A percentile compares a stretch with the other conserved stretches of the same genome.
Conservation (phyloP, 2,888 invertebrate species). For the Drosophila subquinaria region DNA sequence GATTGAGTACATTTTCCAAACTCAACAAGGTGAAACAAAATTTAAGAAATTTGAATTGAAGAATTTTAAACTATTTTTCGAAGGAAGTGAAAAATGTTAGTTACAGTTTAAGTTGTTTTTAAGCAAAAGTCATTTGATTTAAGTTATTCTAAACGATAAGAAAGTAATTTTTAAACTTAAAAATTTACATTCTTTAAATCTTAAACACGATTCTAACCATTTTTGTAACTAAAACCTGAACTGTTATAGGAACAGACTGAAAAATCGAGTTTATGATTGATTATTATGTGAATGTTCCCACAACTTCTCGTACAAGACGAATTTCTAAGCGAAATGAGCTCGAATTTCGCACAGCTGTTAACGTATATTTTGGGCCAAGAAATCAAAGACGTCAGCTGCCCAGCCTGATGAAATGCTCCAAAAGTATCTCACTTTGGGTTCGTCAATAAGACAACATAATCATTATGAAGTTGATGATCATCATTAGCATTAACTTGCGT, state of each 20-base stretch:
- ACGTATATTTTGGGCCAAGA: conserved; percentile 1
- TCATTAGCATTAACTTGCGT: conserved; percentile 25
- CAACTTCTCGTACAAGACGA: background rate
- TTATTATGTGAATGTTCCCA: conserved; percentile 31
- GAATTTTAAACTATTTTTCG: background rate
- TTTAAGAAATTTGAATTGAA: background rate
- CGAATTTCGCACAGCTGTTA: conserved; percentile 58
- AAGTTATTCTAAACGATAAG: no score
- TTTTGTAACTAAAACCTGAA: background rate
- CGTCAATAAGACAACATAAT: conserved; percentile 14
- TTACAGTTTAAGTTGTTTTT: no score
- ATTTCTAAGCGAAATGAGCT: conserved; percentile 42
- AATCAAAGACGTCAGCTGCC: conserved; percentile 26
- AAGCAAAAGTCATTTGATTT: no score
- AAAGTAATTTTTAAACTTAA: background rate
- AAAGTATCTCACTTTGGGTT: background rate
- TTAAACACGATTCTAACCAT: background rate
- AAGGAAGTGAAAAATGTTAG: no score
- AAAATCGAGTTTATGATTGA: conserved; percentile 40
- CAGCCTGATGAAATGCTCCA: conserved; percentile 13
- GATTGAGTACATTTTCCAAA: background rate
- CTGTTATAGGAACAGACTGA: background rate
- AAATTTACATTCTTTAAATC: background rate
- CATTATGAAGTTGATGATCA: conserved; percentile 21
- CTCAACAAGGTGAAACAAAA: background rate